Percentiles rank a stretch among this genome's conserved stretches.
Evolutionary conservation across 1,140 invertebrate genomes (phyloP).

Genomic region (Anastrepha obliqua): DNA sequence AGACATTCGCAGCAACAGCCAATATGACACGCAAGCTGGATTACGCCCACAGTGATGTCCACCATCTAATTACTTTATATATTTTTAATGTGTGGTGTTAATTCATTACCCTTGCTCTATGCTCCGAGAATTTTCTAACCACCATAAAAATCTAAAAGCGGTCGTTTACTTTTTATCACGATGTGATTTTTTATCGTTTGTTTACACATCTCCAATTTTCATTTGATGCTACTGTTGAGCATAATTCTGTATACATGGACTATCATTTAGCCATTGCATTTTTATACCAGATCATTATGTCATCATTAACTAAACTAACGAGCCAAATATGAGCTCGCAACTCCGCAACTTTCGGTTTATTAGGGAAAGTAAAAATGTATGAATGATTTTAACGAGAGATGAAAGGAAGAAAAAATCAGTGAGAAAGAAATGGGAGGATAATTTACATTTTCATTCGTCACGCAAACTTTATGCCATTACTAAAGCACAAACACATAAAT

Average conservation of each 20-base stretch:
- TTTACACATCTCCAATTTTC: too few species aligned
- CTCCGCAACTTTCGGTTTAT: background rate
- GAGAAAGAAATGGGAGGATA: background rate
- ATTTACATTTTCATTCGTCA: constrained; percentile 26
- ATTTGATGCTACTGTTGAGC: background rate
- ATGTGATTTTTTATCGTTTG: too few species aligned
- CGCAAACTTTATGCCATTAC: constrained; percentile 6
- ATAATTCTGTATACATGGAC: background rate
- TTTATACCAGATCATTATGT: constrained; percentile 20
- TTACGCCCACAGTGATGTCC: too few species aligned
- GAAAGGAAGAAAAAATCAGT: background rate
- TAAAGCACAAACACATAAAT: background rate
- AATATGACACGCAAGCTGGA: too few species aligned
- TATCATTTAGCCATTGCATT: constrained; percentile 17
- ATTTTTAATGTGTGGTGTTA: too few species aligned
- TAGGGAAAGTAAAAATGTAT: background rate
- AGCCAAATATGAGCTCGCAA: constrained; percentile 36
- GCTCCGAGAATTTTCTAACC: too few species aligned
- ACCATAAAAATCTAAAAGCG: too few species aligned
- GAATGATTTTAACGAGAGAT: background rate
- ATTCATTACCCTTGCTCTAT: too few species aligned
- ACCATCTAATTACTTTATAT: too few species aligned
- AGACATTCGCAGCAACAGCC: too few species aligned
- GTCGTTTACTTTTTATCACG: too few species aligned
- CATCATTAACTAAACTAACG: constrained; percentile 27